Evolutionary conservation across 1,140 invertebrate genomes (phyloP).

Genomic region (Chlorops oryzae): DNA sequence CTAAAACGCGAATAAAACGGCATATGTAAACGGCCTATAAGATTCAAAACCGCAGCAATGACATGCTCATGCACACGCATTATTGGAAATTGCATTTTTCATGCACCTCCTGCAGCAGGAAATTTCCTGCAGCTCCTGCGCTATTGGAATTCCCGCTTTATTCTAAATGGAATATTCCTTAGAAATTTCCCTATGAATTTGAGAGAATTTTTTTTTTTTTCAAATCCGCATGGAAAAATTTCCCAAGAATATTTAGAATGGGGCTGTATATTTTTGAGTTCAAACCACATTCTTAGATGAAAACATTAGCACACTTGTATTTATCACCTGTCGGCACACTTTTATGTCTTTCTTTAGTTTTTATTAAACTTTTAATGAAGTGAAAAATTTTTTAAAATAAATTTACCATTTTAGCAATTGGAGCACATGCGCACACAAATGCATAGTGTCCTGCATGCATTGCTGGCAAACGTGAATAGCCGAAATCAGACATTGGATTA

Average conservation of each 20-base stretch:
- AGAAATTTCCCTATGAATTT: too few relatives aligned
- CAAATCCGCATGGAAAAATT: too few relatives aligned
- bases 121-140: too few relatives aligned
- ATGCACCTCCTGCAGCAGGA: too few relatives aligned
- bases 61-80: too few relatives aligned
- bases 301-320: not conserved
- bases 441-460: conserved; percentile 75
- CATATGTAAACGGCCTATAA: too few relatives aligned
- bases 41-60: too few relatives aligned
- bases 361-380: not conserved
- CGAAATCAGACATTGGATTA: conserved; percentile 73
- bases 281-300: not conserved
- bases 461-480: conserved; percentile 70
- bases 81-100: too few relatives aligned
- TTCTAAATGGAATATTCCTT: too few relatives aligned
- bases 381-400: conserved; percentile 17
- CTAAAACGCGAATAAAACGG: too few relatives aligned
- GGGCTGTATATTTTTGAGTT: not conserved
- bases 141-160: too few relatives aligned
- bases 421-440: conserved; percentile 66
- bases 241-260: conserved; percentile 3
- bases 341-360: not conserved
- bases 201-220: too few relatives aligned
- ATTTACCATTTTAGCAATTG: conserved; percentile 51
- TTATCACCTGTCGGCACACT: not conserved